Base-by-base conservation (phyloP, 2,888 invertebrate species). In the Agrochola lota region DNA sequence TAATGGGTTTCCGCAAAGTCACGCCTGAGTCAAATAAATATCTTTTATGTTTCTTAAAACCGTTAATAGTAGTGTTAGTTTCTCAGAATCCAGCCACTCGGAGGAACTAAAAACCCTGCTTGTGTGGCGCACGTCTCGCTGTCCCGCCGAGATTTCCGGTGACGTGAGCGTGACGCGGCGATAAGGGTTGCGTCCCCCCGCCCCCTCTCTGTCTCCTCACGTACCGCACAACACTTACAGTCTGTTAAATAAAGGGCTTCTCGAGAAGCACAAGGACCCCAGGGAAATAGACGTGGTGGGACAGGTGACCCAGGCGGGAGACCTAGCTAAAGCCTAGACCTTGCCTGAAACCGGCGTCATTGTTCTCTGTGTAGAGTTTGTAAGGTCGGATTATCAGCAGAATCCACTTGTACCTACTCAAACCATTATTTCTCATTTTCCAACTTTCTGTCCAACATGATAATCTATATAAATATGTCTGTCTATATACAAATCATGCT, bases 121-220 rank as follows among this genome's bases (percentile, higher is more conserved):
- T 12, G 74, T 40, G 46, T 35, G 70, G 80, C 66, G 75, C 75
- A 66, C 83, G 79, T 78, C 80, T 46, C 77, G 40, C 55, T n/a
- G 66, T 77, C 74, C 60, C 67, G 77, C 74, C 83, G 80, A 64
- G 80, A 88, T 86, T 88, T 91, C 91, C 91, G 90, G 90, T 87
- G 85, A 70, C 70, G 66, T 40, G 73, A 67, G 73, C 77, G 82
- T 85, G 87, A 78, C 88, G 74, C 59, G 52, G 70, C 64, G 85
- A 83, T 85, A 87, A 86, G 89, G 89, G 88, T 74, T 84, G 78
- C 55, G 57, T 15, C 49, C 20, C 26, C 20, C 23, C 15, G 3
- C 23, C 52, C 35, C 15, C 46, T 1, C 30, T 4, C 8, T 70
- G 46, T 71, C 62, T 35, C 63, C 17, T 17, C 71, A 62, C 71